Conservation (phyloP, 37 sponge, comb jelly and placozoan genomes). For the Chondrosia reniformis region DNA sequence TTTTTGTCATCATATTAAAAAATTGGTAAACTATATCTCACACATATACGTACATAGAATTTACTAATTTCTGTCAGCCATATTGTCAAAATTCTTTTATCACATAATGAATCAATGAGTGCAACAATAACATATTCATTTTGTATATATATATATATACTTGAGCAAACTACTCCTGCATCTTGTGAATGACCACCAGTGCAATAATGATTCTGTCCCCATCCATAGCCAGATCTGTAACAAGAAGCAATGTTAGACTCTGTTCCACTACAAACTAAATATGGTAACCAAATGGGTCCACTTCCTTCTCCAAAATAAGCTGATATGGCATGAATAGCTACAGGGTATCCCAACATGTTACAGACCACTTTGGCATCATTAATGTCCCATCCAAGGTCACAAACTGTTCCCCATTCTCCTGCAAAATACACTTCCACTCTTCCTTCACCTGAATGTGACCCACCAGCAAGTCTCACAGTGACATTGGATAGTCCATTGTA, state of each 20-base stretch:
- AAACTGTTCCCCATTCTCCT: conserved; percentile 24
- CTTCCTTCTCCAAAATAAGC: background rate
- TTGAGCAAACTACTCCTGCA: background rate
- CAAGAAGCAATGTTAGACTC: too few species aligned
- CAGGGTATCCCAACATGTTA: conserved; percentile 20
- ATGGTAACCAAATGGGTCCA: background rate
- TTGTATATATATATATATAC: too few species aligned
- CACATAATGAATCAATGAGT: too few species aligned
- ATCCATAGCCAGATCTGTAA: background rate
- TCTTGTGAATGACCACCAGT: background rate
- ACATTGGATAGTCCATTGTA: too few species aligned
- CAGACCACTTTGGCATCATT: conserved; percentile 32
- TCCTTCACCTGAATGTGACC: background rate
- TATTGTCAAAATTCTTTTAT: too few species aligned
- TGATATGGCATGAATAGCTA: background rate
- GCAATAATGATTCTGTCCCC: background rate
- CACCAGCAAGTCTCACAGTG: background rate
- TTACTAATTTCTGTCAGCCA: too few species aligned
- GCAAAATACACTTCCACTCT: conserved; percentile 28
- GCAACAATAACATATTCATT: too few species aligned
- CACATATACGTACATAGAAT: too few species aligned
- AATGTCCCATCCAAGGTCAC: conserved; percentile 16
- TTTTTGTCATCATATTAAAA: too few species aligned
- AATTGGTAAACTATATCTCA: too few species aligned
- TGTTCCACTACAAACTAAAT: background rate